Conservation (phyloP, 2,113 vertebrate species). For the Nothobranchius kuhntae region DNA sequence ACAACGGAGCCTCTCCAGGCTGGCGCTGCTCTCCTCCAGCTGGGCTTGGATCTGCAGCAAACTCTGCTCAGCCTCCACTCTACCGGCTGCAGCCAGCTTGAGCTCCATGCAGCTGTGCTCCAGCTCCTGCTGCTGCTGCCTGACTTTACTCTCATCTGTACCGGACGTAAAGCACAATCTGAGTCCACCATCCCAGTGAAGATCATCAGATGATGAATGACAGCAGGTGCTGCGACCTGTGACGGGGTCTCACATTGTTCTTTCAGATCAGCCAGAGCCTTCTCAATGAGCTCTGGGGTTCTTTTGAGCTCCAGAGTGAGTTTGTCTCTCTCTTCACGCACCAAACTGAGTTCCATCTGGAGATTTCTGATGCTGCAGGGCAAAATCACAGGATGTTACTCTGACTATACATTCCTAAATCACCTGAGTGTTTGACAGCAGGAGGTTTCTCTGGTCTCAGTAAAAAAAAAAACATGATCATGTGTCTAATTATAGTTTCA, state of each 20-base stretch:
- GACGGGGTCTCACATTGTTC: slow-evolving; percentile 75
- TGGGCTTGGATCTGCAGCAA: slow-evolving; percentile 69
- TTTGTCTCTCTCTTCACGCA: slow-evolving; percentile 83
- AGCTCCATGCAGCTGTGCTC: slow-evolving; percentile 62
- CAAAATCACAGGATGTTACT: slow-evolving; percentile 18
- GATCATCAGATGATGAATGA: not conserved
- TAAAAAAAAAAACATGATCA: no score
- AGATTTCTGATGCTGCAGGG: slow-evolving; percentile 68
- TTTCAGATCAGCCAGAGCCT: slow-evolving; percentile 80
- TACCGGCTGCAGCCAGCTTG: slow-evolving; percentile 48
- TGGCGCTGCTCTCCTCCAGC: slow-evolving; percentile 61
- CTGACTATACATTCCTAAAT: no score
- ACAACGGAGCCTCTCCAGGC: slow-evolving; percentile 46
- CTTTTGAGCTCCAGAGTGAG: slow-evolving; percentile 84
- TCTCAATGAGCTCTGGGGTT: slow-evolving; percentile 85
- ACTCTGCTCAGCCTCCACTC: slow-evolving; percentile 64
- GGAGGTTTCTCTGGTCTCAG: no score
- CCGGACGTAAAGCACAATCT: not conserved
- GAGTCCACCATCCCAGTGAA: not conserved
- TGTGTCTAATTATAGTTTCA: no score
- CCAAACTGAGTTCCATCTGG: slow-evolving; percentile 76
- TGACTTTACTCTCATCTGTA: slow-evolving; percentile 78
- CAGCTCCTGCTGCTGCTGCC: slow-evolving; percentile 73
- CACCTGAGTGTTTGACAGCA: no score
- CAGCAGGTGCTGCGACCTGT: slow-evolving; percentile 3